A percentile compares a stretch with the other conserved stretches of the same genome.
Evolutionary conservation across 2,113 vertebrate genomes (phyloP).

Genomic region (Semnornis frantzii): DNA sequence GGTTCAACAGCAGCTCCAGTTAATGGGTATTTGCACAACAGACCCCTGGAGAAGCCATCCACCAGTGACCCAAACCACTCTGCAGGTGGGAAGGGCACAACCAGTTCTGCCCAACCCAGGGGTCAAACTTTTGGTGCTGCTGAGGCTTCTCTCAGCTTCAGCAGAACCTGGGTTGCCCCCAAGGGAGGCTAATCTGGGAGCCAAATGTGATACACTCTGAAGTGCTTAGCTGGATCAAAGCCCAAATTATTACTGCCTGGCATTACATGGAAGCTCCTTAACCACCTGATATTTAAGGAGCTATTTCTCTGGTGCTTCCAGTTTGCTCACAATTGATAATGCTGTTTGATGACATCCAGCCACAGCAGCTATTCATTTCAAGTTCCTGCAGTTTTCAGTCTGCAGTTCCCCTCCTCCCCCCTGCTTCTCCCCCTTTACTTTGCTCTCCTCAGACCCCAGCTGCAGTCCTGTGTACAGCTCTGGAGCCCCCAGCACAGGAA

Average conservation of each 20-base stretch:
- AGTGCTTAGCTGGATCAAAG: not conserved
- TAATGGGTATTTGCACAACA: not conserved
- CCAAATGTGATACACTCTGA: not conserved
- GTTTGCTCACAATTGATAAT: not conserved
- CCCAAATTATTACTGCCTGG: not conserved
- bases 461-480: too few relatives aligned
- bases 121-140: not conserved
- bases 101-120: not conserved
- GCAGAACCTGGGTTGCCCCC: not conserved
- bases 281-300: not conserved
- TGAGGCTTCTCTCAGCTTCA: not conserved
- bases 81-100: accelerated
- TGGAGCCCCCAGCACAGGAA: too few relatives aligned
- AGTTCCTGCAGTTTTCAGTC: not conserved
- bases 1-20: not conserved
- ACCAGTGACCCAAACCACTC: accelerated
- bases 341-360: not conserved
- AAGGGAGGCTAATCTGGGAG: not conserved
- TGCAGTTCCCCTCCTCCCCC: not conserved
- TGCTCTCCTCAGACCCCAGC: too few relatives aligned
- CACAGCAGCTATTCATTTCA: not conserved
- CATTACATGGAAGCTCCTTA: not conserved
- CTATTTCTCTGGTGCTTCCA: not conserved
- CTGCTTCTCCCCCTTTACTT: too few relatives aligned
- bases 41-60: not conserved